Evolutionary conservation across 2,797 vertebrate genomes (phyloP), one percentile per base, ranked within the genome.

Genomic region (Melanotaenia nigrans): DNA sequence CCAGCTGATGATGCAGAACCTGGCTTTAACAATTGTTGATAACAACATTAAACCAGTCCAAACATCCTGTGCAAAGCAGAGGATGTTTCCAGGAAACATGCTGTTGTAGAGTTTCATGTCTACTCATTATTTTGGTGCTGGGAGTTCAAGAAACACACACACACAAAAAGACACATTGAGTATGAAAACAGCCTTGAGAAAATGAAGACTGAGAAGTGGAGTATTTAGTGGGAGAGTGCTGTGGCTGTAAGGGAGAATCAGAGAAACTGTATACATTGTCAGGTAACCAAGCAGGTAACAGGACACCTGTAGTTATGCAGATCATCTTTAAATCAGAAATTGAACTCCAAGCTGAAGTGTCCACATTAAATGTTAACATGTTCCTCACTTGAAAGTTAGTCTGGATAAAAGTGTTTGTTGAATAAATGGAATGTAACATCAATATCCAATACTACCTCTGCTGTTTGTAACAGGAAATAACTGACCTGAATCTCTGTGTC

Each of bases 41-140:
- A 56, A 75, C 59, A 65, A 68, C 47, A 72, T 66, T 49, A 66
- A 66, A 63, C 11, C 25, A 54, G 77, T 66, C 16, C 61, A 75
- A 82, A 68, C 68, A 65, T 68, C 55, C 68, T 38, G 72, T 33
- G 10, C 30, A 38, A 68, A 30, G 38, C 58, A 72, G 35, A 62
- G n/a, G 57, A 71, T 62, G 53, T 25, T 80, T 85, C 70, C 61
- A 68, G 71, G 71, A 77, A 75, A 75, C 33, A 16, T 78, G 45
- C 62, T 18, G 13, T 68, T 78, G 80, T 77, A 1, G 10, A 55
- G 54, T 85, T 84, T 71, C 63, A 79, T 71, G 74, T 77, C 24
- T 66, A 67, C 33, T 64, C 57, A 63, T 45, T 65, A 74, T 74
- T 73, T 80, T 65, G 38, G 53, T 11, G 57, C 61, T n/a, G 55